Evolutionary conservation across 2,888 invertebrate genomes (phyloP).

Genomic region (Chydorus sphaericus): DNA sequence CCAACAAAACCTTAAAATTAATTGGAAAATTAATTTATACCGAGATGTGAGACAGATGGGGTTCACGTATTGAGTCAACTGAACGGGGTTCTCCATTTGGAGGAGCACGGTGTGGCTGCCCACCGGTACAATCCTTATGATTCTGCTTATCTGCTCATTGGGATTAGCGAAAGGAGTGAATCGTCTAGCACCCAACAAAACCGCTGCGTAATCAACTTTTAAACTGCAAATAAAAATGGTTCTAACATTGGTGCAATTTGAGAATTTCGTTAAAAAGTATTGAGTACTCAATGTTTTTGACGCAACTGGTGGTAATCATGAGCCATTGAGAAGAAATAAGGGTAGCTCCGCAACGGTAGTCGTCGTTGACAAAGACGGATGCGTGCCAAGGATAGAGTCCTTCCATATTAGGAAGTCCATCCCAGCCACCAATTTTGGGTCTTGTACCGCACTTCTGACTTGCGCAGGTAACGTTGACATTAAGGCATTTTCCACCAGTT

Average conservation of each 20-base stretch:
- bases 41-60: slow-evolving; percentile 29
- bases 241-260: no score
- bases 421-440: neutral
- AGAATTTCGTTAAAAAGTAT: slow-evolving; percentile 15
- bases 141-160: slow-evolving; percentile 49
- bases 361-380: slow-evolving; percentile 52
- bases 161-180: slow-evolving; percentile 43
- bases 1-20: no score
- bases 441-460: slow-evolving; percentile 5
- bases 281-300: slow-evolving; percentile 32
- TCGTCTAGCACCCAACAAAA: slow-evolving; percentile 50
- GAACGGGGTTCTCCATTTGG: slow-evolving; percentile 42
- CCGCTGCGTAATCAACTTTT: slow-evolving; percentile 41
- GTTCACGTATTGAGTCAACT: slow-evolving; percentile 46
- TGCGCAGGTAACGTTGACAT: slow-evolving; percentile 7
- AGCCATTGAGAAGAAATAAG: slow-evolving; percentile 52
- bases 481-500: no score
- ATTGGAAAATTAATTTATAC: no score
- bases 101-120: no score
- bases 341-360: slow-evolving; percentile 50
- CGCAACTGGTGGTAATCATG: slow-evolving; percentile 38
- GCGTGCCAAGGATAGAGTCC: slow-evolving; percentile 43
- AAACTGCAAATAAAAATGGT: no score
- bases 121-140: slow-evolving; percentile 27
- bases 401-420: neutral